Evolutionary conservation across 2,113 vertebrate species (phyloP), one percentile per base, ranked within the genome.

Genomic region (Lipophrys pholis): DNA sequence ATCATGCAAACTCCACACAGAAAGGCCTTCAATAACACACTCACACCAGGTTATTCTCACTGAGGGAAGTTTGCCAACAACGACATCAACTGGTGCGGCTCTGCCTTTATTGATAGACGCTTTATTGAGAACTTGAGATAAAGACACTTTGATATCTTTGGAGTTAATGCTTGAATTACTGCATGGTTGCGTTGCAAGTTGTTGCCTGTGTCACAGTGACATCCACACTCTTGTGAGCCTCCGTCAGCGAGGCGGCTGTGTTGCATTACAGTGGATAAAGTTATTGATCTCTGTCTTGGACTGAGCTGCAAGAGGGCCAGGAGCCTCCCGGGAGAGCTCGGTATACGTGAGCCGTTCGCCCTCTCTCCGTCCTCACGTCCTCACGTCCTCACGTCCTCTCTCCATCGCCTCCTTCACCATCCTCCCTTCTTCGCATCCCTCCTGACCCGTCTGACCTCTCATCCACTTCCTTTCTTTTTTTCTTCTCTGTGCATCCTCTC

Each of bases 401-500:
- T 35, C n/a, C 46, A 39, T 45, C 52, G 6, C 11, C 48, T 65
- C 11, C 30, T 11, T 48, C 35, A 53, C 15, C 45, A 48, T 38
- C 21, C n/a, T 8, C 14, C 35, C 41, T 15, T 14, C 9, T 36
- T 50, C 14, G 1, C 45, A 10, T 42, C 41, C 41, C 6, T 42
- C 41, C 41, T 42, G 41, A 42, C 41, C 3, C 21, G 21, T 30
- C 21, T 30, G 21, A 30, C 21, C 21, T 30, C 21, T 30, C 21
- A 30, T 30, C 21, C 21, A 30, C 21, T 30, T 30, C 68, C 53
- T 30, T 30, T 30, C 67, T 1, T 16, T 64, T 64, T 38, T 69
- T 81, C 84, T 16, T 87, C 94, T 79, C 81, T 94, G 69, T 95
- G 94, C 70, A 95, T 30, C 95, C 85, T 51, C 72, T 46, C 50